Evolutionary conservation across 1,140 invertebrate species (phyloP).

Genomic region (Saxidomus purpurata): DNA sequence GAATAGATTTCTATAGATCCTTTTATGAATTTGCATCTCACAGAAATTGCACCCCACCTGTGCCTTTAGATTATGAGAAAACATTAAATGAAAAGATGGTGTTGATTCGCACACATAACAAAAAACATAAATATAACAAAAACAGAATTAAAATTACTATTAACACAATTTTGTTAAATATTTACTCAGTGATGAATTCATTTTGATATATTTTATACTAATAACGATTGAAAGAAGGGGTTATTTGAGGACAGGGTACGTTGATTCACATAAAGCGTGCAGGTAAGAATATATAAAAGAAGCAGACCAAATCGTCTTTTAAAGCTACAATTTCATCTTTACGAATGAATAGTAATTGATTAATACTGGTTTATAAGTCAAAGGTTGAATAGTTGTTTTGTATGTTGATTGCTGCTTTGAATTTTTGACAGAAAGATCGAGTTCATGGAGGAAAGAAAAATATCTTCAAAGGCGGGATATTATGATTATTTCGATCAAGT

Average conservation of each 20-base stretch:
- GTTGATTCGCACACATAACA: neutral
- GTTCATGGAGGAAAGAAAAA: neutral
- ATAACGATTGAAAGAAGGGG: neutral
- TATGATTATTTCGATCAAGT: neutral
- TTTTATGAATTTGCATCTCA: neutral
- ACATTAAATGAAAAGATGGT: neutral
- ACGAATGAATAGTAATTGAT: constrained; percentile 7
- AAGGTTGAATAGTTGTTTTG: neutral
- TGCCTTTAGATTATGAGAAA: neutral
- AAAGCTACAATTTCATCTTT: constrained; percentile 2
- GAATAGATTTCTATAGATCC: too few species aligned
- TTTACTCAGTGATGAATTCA: neutral
- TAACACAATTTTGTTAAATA: constrained; percentile 5
- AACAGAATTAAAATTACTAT: neutral
- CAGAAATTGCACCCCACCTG: neutral
- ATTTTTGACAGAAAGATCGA: neutral
- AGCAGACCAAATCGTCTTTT: neutral
- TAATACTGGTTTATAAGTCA: neutral
- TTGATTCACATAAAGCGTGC: neutral
- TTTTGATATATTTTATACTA: neutral
- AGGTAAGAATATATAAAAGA: neutral
- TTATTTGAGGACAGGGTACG: neutral
- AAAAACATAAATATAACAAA: neutral
- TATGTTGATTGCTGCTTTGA: neutral
- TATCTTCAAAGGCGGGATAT: neutral